Evolutionary conservation across 2,888 invertebrate species (phyloP), one percentile per base, ranked within the genome.

Genomic region (Leptodirus hochenwartii): DNA sequence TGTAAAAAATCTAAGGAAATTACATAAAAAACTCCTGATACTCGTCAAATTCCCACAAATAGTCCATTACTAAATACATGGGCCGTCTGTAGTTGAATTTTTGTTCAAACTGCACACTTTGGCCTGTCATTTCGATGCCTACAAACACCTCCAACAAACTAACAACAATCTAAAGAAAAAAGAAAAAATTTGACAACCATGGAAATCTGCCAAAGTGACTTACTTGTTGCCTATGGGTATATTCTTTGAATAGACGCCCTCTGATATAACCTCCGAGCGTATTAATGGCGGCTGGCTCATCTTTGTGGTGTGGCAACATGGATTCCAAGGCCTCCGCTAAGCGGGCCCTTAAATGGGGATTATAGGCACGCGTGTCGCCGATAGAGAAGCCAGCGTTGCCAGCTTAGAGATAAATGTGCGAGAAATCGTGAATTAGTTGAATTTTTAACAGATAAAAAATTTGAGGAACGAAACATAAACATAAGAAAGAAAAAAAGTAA

Each of bases 51-150:
- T 70, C 69, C 90, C 90, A 93, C 25, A 93, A 58, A 55, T 81
- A 90, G 50, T 88, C 79, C 72, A 95, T 80, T 2, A 90, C 77
- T 20, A 74, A 64, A 49, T 95, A 93, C 90, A 95, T 93, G 2
- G 93, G 93, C 22, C 87, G 67, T 13, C 93, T 67, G 51, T 95
- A 95, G 54, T 90, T 88, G 54, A 95, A 95, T 58, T 93, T 95
- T 54, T 93, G 88, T 50, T 93, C 93, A 50, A 93, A 93, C 45
- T 85, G 80, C 12, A 93, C 91, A 47, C 79, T 84, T 51, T 91
- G 85, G 0, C 93, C 93, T 0, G 91, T 91, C 84, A 91, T 85
- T 60, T 95, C 93, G 36, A 95, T 95, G 39, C 84, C 81, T n/a
- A 95, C 91, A 53, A 93, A 95, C 5, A 95, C 90, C 47, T 85